phyloP scores from a whole-genome alignment of 2,113 vertebrate species.

The Cyanoderma ruficeps region DNA sequence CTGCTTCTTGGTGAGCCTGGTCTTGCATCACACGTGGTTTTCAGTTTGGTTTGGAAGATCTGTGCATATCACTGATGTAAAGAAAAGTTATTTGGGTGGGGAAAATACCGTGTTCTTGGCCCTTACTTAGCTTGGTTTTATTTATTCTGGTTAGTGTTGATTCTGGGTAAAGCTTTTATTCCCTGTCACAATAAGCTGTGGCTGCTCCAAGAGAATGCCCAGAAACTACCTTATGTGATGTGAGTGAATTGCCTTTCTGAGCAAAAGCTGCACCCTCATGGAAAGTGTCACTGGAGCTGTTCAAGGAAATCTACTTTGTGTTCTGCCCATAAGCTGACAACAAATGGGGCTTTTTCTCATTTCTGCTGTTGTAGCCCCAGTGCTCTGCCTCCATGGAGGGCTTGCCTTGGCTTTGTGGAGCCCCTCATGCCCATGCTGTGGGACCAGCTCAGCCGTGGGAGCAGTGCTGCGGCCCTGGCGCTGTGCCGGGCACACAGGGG shows the following conservation, averaged over 20 bases:
- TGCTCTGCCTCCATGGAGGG: background rate
- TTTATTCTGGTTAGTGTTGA: background rate
- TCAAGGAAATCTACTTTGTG: background rate
- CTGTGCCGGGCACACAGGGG: background rate
- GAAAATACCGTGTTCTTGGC: accelerated
- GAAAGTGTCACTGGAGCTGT: background rate
- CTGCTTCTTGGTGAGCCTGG: background rate
- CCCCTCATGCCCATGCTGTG: accelerated
- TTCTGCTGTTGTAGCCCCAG: background rate
- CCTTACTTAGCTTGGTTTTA: background rate
- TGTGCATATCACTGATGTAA: background rate
- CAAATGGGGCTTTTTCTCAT: background rate
- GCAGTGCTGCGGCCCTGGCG: accelerated
- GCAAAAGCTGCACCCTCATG: background rate
- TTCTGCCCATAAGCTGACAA: background rate
- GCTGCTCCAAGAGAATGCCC: background rate
- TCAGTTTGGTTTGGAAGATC: background rate
- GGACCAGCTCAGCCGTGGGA: background rate
- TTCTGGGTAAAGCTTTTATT: background rate
- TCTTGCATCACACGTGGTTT: accelerated
- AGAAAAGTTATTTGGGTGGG: background rate
- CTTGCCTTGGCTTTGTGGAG: background rate
- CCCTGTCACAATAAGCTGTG: background rate
- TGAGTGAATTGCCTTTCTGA: background rate
- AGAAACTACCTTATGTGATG: accelerated